Evolutionary conservation across 2,888 invertebrate species (phyloP).

Genomic region (Drosophila histrio): DNA sequence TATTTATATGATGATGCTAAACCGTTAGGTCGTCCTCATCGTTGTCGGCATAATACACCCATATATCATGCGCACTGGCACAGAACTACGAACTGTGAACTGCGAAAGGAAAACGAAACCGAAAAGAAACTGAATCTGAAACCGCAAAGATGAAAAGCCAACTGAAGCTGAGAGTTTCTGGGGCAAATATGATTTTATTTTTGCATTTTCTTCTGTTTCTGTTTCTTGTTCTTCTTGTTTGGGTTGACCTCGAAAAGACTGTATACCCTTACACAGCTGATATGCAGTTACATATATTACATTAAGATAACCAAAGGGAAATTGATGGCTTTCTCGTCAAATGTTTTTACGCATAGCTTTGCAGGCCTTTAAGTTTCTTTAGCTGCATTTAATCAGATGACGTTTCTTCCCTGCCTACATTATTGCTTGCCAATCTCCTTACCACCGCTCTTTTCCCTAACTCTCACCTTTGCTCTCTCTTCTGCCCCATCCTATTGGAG

Average conservation of each 20-base stretch:
- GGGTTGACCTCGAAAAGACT: not conserved
- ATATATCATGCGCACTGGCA: constrained; percentile 43
- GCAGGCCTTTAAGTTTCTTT: not conserved
- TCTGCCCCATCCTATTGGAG: too few relatives aligned
- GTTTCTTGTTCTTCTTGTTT: not conserved
- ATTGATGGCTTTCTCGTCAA: constrained; percentile 3
- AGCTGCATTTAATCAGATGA: not conserved
- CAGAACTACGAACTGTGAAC: constrained; percentile 10
- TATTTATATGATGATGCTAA: constrained; percentile 41
- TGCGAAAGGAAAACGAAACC: constrained; percentile 5
- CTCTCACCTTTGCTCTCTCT: too few relatives aligned
- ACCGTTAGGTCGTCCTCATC: constrained; percentile 32
- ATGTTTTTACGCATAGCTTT: not conserved
- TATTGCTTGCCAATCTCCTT: too few relatives aligned
- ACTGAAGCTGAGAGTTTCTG: constrained; percentile 14
- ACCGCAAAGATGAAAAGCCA: not conserved
- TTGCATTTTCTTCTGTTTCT: not conserved
- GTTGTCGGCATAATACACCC: constrained; percentile 36
- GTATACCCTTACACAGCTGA: not conserved
- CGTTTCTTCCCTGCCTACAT: too few relatives aligned
- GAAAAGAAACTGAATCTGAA: constrained; percentile 8
- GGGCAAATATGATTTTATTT: not conserved
- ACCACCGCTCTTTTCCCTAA: too few relatives aligned
- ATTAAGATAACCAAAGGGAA: not conserved
- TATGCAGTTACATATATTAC: constrained; percentile 1